phyloP scores from a whole-genome alignment of 2,888 invertebrate species.

The Temnothorax rugatulus region DNA sequence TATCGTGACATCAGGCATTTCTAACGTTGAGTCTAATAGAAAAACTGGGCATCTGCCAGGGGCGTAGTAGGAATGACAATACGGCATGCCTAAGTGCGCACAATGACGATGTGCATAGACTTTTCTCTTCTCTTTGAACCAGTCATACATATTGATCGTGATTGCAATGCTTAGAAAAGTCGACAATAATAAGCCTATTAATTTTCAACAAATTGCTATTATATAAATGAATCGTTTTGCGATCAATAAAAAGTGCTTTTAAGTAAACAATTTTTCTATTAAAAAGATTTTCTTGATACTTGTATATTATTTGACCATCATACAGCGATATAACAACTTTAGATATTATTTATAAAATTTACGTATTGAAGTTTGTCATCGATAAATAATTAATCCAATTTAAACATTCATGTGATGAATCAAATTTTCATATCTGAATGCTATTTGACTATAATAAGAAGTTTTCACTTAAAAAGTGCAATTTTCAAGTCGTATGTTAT shows the following conservation, averaged over 20 bases:
- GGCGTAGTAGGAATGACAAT: constrained; percentile 68
- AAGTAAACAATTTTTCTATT: background rate
- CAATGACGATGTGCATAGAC: constrained; percentile 33
- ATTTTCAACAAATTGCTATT: constrained; percentile 1
- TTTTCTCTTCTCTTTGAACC: constrained; percentile 40
- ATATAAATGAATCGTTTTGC: background rate
- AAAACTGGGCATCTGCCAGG: constrained; percentile 74
- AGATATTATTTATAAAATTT: background rate
- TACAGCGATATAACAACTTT: background rate
- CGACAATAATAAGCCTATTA: background rate
- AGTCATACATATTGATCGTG: constrained; percentile 32
- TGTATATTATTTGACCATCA: background rate
- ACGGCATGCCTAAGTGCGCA: constrained; percentile 46
- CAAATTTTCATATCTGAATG: background rate
- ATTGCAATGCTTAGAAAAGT: constrained; percentile 3
- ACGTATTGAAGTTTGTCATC: background rate
- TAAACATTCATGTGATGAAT: background rate
- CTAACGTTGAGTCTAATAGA: constrained; percentile 70
- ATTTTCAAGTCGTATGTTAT: background rate
- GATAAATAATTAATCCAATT: background rate
- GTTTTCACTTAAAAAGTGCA: background rate
- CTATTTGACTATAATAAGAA: background rate
- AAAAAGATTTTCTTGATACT: background rate
- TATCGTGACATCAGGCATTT: constrained; percentile 63
- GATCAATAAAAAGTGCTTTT: background rate